These are phyloP conservation scores for Lasioglossum morio DNA, from an alignment of 2,888 invertebrate genomes.

Conservation along the genomic window DNA sequence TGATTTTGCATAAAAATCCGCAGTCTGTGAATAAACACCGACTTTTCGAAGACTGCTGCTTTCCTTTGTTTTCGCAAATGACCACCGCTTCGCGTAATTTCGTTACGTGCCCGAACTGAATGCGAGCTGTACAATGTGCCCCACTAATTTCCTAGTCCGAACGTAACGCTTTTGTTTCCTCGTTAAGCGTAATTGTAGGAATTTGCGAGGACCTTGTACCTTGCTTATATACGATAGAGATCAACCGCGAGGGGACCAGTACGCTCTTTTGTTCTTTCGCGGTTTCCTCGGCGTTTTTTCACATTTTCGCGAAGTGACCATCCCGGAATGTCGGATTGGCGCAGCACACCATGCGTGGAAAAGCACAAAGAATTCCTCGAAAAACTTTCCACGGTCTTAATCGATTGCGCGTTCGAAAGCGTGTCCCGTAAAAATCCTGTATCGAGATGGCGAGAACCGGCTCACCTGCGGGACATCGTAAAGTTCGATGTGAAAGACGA, in stretches of 20 bases:
- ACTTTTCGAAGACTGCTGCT: background rate
- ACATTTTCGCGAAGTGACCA: constrained; percentile 18
- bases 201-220: constrained; percentile 62
- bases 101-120: constrained; percentile 11
- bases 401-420: constrained; percentile 84
- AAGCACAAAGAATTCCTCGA: constrained; percentile 84
- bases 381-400: constrained; percentile 82
- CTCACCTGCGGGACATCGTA: constrained; percentile 83
- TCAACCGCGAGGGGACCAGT: constrained; percentile 47
- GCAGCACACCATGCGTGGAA: constrained; percentile 78
- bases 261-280: constrained; percentile 18
- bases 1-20: background rate
- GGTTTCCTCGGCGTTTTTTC: constrained; percentile 10
- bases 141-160: constrained; percentile 50
- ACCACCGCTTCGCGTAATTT: constrained; percentile 25
- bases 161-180: constrained; percentile 58
- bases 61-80: constrained; percentile 1
- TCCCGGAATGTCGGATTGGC: constrained; percentile 62
- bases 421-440: constrained; percentile 84
- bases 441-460: constrained; percentile 86
- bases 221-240: constrained; percentile 58
- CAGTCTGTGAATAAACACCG: background rate
- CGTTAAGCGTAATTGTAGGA: constrained; percentile 63
- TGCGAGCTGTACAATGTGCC: constrained; percentile 30
- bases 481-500: constrained; percentile 83